Percentiles rank a stretch among this genome's conserved stretches.
Conservation (phyloP, 2,113 vertebrate species). For the Anolis carolinensis region DNA sequence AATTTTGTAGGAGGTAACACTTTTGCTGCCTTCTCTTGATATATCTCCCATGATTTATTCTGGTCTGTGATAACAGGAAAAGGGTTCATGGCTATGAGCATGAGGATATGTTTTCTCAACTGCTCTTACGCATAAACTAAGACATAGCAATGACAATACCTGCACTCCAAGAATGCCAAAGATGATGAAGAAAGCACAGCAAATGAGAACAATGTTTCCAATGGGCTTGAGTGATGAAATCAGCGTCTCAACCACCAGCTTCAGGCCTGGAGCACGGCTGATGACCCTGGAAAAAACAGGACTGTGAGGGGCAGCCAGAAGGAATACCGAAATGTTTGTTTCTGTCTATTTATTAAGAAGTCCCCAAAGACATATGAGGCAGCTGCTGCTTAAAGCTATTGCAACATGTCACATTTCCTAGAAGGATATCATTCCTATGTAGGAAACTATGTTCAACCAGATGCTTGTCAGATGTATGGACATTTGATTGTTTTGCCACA, state of each 20-base stretch:
- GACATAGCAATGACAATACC: slow-evolving; percentile 72
- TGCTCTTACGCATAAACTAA: not conserved
- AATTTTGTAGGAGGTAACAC: not conserved
- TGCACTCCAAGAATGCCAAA: slow-evolving; percentile 97
- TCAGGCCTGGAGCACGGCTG: slow-evolving; percentile 94
- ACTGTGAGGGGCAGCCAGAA: slow-evolving; percentile 28
- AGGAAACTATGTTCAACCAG: too few relatives aligned
- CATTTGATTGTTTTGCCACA: not conserved
- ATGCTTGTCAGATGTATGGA: not conserved
- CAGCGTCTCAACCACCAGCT: slow-evolving; percentile 95
- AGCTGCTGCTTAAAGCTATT: not conserved
- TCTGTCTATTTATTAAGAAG: slow-evolving; percentile 2
- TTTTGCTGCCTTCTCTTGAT: not conserved
- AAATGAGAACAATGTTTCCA: slow-evolving; percentile 97
- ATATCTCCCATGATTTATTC: not conserved
- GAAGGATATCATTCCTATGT: not conserved
- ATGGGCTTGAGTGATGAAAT: slow-evolving; percentile 98
- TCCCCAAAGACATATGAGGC: not conserved
- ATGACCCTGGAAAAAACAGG: slow-evolving; percentile 82
- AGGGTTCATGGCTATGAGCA: too few relatives aligned
- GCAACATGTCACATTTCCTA: not conserved
- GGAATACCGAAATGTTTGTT: not conserved
- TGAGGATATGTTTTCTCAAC: not conserved
- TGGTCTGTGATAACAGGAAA: not conserved
- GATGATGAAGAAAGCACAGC: slow-evolving; percentile 99